phyloP scores from a whole-genome alignment of 2,113 vertebrate species.

The Acrocephalus arundinaceus region DNA sequence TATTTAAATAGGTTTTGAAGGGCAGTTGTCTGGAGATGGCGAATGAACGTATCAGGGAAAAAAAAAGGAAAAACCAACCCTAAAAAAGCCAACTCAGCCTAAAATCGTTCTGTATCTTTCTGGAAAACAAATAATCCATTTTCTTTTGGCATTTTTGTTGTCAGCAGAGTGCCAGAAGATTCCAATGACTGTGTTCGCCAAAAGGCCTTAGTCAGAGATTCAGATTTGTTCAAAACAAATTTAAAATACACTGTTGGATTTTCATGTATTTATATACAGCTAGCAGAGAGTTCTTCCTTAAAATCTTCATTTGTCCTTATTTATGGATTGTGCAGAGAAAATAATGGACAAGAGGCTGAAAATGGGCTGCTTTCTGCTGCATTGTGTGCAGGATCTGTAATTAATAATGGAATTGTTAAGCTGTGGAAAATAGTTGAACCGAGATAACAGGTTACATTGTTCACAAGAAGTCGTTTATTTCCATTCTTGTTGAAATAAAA shows the following conservation, averaged over 20 bases:
- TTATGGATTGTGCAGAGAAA: background rate
- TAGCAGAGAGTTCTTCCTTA: background rate
- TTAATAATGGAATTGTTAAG: background rate
- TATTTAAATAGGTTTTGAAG: constrained; percentile 20
- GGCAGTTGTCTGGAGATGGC: constrained; percentile 27
- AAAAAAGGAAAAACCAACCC: background rate
- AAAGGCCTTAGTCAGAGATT: constrained; percentile 18
- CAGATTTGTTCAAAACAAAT: background rate
- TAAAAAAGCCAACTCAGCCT: background rate
- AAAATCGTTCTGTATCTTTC: constrained; percentile 7
- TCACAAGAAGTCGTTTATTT: background rate
- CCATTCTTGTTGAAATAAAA: background rate
- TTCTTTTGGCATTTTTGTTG: constrained; percentile 1
- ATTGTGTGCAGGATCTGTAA: background rate
- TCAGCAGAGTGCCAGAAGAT: constrained; percentile 31
- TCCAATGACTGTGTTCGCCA: background rate
- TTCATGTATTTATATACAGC: background rate
- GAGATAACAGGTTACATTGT: background rate
- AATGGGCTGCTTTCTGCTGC: constrained; percentile 14
- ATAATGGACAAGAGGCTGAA: background rate
- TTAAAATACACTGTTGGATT: background rate
- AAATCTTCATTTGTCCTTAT: background rate
- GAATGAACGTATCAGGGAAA: background rate
- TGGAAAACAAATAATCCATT: background rate
- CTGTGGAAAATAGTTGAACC: background rate